Percentiles rank a stretch among this genome's conserved stretches.
Evolutionary conservation across 2,888 invertebrate species (phyloP).

Genomic region (Miltochrista miniata): DNA sequence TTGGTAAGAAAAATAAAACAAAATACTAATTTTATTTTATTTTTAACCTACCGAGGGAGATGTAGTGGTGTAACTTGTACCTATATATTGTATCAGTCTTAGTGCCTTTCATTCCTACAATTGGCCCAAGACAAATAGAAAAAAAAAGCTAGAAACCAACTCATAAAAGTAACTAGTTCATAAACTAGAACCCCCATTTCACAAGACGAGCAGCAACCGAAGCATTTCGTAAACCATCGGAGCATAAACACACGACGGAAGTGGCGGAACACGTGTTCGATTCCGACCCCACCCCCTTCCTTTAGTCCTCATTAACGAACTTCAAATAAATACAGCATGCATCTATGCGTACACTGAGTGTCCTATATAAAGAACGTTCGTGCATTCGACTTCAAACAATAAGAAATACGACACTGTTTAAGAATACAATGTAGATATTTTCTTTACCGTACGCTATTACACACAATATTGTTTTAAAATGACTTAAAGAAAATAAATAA

Average conservation of each 20-base stretch:
- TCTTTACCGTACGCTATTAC: no score
- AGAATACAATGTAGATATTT: slow-evolving; percentile 10
- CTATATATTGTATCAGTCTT: no score
- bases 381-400: not conserved
- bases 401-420: not conserved
- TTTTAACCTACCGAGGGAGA: no score
- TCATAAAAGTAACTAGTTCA: not conserved
- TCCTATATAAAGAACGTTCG: slow-evolving; percentile 4
- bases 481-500: slow-evolving; percentile 13
- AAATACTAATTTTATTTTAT: no score
- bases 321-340: slow-evolving; percentile 46
- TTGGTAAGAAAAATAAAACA: no score
- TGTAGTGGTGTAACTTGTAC: no score
- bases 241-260: slow-evolving; percentile 57
- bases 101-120: no score
- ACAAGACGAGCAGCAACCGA: slow-evolving; percentile 7
- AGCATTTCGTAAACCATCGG: slow-evolving; percentile 16
- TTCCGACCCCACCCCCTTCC: slow-evolving; percentile 54
- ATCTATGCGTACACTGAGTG: slow-evolving; percentile 16
- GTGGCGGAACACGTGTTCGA: slow-evolving; percentile 60
- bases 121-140: no score
- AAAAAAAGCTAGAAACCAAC: not conserved
- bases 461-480: slow-evolving; percentile 12
- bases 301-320: slow-evolving; percentile 50
- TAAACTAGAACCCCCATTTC: not conserved